Conservation (phyloP, 1,140 invertebrate species). For the Bombus superbus region DNA sequence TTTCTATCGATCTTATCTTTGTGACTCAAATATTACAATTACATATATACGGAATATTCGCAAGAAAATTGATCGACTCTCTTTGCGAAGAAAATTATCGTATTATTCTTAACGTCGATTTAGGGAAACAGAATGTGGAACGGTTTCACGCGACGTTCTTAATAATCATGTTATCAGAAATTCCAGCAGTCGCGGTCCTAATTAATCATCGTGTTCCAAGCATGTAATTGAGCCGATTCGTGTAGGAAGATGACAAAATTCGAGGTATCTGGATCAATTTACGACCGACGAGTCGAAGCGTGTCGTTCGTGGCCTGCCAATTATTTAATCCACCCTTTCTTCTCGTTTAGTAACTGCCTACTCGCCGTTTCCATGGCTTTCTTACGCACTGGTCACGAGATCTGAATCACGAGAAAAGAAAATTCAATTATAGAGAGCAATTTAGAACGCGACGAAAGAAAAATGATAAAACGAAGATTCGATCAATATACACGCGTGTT, state of each 20-base stretch:
- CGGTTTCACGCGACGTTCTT: background rate
- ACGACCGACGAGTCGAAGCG: conserved; percentile 23
- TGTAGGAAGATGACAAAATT: conserved; percentile 46
- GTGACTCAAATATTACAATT: background rate
- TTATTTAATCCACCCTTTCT: conserved; percentile 50
- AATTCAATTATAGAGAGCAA: background rate
- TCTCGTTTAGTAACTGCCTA: conserved; percentile 29
- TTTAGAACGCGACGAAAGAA: background rate
- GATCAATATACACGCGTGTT: background rate
- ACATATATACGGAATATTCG: background rate
- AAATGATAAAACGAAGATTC: background rate
- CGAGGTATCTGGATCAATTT: conserved; percentile 52
- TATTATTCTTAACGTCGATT: background rate
- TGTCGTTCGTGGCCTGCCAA: conserved; percentile 7
- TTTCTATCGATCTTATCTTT: background rate
- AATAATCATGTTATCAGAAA: conserved; percentile 24
- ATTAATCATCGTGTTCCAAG: conserved; percentile 27
- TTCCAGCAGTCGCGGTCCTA: background rate
- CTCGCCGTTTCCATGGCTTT: conserved; percentile 14
- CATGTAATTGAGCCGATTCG: conserved; percentile 4
- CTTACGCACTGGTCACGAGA: background rate
- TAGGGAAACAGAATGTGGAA: background rate
- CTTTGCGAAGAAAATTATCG: background rate
- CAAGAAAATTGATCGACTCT: background rate
- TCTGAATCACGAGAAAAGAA: background rate